Evolutionary conservation across 1,140 invertebrate species (phyloP).

Genomic region (Musca vetustissima): DNA sequence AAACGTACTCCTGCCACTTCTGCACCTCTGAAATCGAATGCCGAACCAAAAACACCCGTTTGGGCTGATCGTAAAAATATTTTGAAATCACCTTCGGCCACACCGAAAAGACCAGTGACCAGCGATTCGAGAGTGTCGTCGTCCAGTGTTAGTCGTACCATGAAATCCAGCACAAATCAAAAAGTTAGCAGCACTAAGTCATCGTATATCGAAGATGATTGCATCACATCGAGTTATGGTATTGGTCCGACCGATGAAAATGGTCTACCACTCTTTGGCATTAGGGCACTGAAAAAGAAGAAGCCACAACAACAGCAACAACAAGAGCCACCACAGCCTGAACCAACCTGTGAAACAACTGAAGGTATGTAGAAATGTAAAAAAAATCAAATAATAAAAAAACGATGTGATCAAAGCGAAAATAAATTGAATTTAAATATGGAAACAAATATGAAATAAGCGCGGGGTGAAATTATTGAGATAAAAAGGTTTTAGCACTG

Average conservation of each 20-base stretch:
- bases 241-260: constrained; percentile 78
- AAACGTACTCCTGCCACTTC: constrained; percentile 28
- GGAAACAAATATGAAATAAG: too few relatives aligned
- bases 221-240: constrained; percentile 78
- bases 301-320: constrained; percentile 59
- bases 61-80: constrained; percentile 62
- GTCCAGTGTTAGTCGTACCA: constrained; percentile 43
- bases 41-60: constrained; percentile 57
- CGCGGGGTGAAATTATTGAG: too few relatives aligned
- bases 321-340: constrained; percentile 19
- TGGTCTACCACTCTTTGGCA: constrained; percentile 73
- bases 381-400: too few relatives aligned
- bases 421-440: too few relatives aligned
- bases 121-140: constrained; percentile 19
- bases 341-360: constrained; percentile 53
- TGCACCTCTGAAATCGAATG: constrained; percentile 28
- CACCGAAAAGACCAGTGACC: constrained; percentile 34
- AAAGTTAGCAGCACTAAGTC: constrained; percentile 32
- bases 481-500: too few relatives aligned
- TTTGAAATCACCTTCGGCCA: constrained; percentile 32
- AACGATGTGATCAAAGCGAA: too few relatives aligned
- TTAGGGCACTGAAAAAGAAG: constrained; percentile 70
- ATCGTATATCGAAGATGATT: constrained; percentile 47
- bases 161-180: constrained; percentile 49
- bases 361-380: constrained; percentile 52